Base-by-base conservation (phyloP, 2,888 invertebrate species). In the Epiblema foenella region DNA sequence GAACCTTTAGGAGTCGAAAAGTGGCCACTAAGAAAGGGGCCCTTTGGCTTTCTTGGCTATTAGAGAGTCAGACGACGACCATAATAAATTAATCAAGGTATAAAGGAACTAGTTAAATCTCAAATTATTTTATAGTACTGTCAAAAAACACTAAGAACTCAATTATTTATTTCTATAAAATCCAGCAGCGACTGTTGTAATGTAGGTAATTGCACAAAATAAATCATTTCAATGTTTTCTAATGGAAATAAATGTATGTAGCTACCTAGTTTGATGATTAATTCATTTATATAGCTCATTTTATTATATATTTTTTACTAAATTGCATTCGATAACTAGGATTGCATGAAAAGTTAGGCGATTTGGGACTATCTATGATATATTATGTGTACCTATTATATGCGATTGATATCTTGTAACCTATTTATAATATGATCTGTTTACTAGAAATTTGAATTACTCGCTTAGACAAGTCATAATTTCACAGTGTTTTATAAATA, bases 361-460 rank as follows among this genome's bases (percentile, higher is more conserved):
- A 78, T 79, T 71, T 80, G 77, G 74, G 73, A 76, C 80, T 80
- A 80, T 79, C 79, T 80, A 80, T 80, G 75, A 77, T 78, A 78
- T 75, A 74, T 52, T 65, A 69, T 70, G 66, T 73, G 62, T 73
- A 73, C 58, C 68, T 69, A 66, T 69, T 70, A 74, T 59, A 64
- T 71, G 72, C 73, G 73, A 73, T 75, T 72, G 72, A 68, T 72
- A 68, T 72, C 64, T 72, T 39, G 39, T 68, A 62, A 71, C 62
- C 67, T 71, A 71, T 62, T 56, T 60, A 29, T 39, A 51, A 62
- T 57, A 54, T 18, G 17, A 56, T 62, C n/a, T 33, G 56, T 60
- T 59, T 66, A 62, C 71, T 71, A 67, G 67, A 62, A 57, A 67
- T 56, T 42, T 65, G 52, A 58, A 42, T 42, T 9, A 9, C 12